phyloP scores from a whole-genome alignment of 2,797 vertebrate species.

The Nyctibius grandis region DNA sequence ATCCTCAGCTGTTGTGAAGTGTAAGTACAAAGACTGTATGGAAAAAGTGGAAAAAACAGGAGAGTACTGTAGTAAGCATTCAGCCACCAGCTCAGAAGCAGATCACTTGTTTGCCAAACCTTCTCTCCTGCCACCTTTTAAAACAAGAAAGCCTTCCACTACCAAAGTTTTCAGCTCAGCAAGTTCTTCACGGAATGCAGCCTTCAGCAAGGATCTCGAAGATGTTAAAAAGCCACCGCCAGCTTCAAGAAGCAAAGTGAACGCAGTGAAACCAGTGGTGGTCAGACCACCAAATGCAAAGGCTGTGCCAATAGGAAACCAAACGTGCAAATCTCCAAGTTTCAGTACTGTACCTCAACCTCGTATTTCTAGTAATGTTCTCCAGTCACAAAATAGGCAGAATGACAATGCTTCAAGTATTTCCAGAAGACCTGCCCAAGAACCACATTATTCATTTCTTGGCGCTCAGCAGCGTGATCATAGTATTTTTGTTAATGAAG shows the following conservation, averaged over 20 bases:
- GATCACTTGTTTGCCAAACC: slow-evolving; percentile 77
- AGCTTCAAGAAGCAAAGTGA: slow-evolving; percentile 64
- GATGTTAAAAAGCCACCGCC: not conserved
- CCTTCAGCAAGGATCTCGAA: slow-evolving; percentile 77
- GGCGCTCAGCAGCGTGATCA: slow-evolving; percentile 19
- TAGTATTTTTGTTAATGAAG: slow-evolving; percentile 67
- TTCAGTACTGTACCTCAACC: not conserved
- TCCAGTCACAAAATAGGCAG: not conserved
- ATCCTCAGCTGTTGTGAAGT: not conserved
- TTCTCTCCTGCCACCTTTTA: slow-evolving; percentile 62
- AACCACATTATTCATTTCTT: not conserved
- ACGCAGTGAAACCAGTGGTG: fast-evolving
- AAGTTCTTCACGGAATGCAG: slow-evolving; percentile 75
- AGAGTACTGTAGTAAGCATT: slow-evolving; percentile 44
- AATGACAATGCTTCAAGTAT: not conserved
- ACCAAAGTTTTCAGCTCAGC: slow-evolving; percentile 78
- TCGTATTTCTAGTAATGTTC: not conserved
- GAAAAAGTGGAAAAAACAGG: not conserved
- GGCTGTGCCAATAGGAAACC: not conserved
- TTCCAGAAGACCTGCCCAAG: not conserved
- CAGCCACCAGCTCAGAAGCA: not conserved
- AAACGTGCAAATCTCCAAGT: not conserved
- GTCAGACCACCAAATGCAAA: not conserved
- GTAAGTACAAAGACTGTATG: slow-evolving; percentile 39
- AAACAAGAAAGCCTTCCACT: slow-evolving; percentile 69